Conservation (phyloP, 2,113 vertebrate genomes). For the Poeciliopsis occidentalis region DNA sequence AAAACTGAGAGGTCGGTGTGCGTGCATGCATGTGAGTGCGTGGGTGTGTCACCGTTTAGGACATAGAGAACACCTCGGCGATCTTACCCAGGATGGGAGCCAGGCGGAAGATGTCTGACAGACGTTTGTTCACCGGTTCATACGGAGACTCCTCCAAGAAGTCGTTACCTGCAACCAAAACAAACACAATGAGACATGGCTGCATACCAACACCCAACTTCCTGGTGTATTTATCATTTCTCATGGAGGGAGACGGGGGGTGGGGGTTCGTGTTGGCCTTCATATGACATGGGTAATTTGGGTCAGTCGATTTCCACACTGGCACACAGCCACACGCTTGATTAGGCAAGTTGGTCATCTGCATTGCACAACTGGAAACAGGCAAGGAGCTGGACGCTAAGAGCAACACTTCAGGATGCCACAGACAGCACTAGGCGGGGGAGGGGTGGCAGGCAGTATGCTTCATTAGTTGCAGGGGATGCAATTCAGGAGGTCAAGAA, state of each 20-base stretch:
- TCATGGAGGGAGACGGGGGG: not conserved
- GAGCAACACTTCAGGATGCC: too few species aligned
- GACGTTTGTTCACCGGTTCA: slow-evolving; percentile 90
- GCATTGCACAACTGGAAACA: slow-evolving; percentile 55
- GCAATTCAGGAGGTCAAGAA: slow-evolving; percentile 59
- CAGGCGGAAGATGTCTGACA: slow-evolving; percentile 93
- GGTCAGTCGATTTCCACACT: slow-evolving; percentile 72
- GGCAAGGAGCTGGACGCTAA: slow-evolving; percentile 16
- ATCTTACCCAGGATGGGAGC: slow-evolving; percentile 92
- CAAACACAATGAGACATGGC: not conserved
- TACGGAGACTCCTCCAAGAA: slow-evolving; percentile 94
- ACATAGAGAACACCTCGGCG: fast-evolving
- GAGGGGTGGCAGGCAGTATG: slow-evolving; percentile 49
- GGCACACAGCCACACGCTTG: slow-evolving; percentile 65
- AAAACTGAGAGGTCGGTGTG: slow-evolving; percentile 23
- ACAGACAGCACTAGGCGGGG: not conserved
- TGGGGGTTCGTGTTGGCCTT: slow-evolving; percentile 27
- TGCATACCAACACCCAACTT: not conserved
- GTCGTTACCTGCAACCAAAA: slow-evolving; percentile 86
- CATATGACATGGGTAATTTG: slow-evolving; percentile 62
- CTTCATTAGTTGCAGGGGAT: slow-evolving; percentile 57
- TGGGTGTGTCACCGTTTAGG: not conserved
- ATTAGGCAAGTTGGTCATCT: slow-evolving; percentile 75
- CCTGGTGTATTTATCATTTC: slow-evolving; percentile 41
- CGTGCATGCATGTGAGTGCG: too few species aligned